phyloP scores from a whole-genome alignment of 2,113 vertebrate genomes.

The Excalfactoria chinensis region DNA sequence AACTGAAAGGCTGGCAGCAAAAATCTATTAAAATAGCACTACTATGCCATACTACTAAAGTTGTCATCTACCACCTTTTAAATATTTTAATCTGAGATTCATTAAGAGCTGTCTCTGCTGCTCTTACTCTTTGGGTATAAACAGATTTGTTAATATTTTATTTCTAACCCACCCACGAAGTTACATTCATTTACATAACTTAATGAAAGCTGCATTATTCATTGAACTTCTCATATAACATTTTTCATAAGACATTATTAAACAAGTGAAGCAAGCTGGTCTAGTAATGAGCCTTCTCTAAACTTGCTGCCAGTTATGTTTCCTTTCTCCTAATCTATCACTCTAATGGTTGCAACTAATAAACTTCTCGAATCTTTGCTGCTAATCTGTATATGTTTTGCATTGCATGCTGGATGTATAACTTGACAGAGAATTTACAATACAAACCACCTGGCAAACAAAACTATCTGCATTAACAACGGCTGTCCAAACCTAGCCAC shows the following conservation, averaged over 20 bases:
- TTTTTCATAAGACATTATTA: slow-evolving; percentile 63
- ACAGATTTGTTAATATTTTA: slow-evolving; percentile 66
- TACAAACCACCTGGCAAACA: slow-evolving; percentile 65
- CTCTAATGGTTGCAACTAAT: slow-evolving; percentile 62
- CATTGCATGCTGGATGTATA: slow-evolving; percentile 58
- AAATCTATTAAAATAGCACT: not conserved
- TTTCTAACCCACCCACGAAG: slow-evolving; percentile 61
- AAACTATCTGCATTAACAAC: slow-evolving; percentile 19
- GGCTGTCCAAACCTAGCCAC: not conserved
- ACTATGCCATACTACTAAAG: not conserved
- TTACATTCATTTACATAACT: slow-evolving; percentile 63
- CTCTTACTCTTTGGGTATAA: slow-evolving; percentile 35
- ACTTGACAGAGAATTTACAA: slow-evolving; percentile 69
- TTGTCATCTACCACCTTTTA: slow-evolving; percentile 29
- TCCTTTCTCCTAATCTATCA: slow-evolving; percentile 71
- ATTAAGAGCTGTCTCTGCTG: slow-evolving; percentile 43
- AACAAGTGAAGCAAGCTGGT: slow-evolving; percentile 48
- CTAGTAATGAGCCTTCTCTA: slow-evolving; percentile 63
- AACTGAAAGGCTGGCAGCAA: not conserved
- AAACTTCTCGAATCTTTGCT: slow-evolving; percentile 57
- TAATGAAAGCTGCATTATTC: slow-evolving; percentile 72
- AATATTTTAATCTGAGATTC: slow-evolving; percentile 55
- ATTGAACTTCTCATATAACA: slow-evolving; percentile 61
- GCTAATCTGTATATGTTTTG: slow-evolving; percentile 63
- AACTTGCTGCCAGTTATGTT: slow-evolving; percentile 69